These are phyloP conservation scores for Alviniconcha marisindica DNA, from an alignment of 1,140 invertebrate species.

Conservation along the genomic window DNA sequence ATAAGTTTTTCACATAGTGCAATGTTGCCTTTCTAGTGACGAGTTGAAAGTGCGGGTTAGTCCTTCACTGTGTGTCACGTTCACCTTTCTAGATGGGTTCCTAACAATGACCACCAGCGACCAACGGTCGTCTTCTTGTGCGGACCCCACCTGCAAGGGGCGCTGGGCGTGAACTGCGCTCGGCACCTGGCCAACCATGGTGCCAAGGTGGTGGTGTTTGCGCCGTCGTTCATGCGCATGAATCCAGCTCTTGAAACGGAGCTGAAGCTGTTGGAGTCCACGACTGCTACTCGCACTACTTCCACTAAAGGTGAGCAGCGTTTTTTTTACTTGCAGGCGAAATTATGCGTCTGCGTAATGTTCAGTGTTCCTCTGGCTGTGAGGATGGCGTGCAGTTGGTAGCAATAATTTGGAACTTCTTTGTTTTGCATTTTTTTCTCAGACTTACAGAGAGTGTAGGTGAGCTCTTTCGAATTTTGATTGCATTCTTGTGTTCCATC, in stretches of 20 bases:
- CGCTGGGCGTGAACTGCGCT: conserved; percentile 83
- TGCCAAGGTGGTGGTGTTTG: conserved; percentile 83
- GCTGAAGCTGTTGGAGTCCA: conserved; percentile 81
- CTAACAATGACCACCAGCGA: conserved; percentile 88
- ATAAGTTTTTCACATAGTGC: not conserved
- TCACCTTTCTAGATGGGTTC: conserved; percentile 79
- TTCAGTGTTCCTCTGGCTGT: too few species aligned
- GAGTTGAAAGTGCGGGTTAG: not conserved
- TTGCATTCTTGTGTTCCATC: too few species aligned
- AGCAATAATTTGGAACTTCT: too few species aligned
- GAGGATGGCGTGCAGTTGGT: too few species aligned
- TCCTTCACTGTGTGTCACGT: conserved; percentile 12
- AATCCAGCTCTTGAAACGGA: conserved; percentile 77
- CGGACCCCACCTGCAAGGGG: conserved; percentile 84
- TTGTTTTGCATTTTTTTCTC: too few species aligned
- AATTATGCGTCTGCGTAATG: too few species aligned
- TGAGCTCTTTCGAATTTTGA: too few species aligned
- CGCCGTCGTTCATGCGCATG: conserved; percentile 77
- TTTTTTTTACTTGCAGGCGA: too few species aligned
- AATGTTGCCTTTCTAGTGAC: not conserved
- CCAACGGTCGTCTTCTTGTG: conserved; percentile 87
- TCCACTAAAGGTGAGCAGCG: conserved; percentile 76
- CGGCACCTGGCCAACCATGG: conserved; percentile 90
- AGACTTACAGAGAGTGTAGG: too few species aligned
- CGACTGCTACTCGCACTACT: conserved; percentile 77